Evolutionary conservation across 2,888 invertebrate genomes (phyloP), one percentile per base, ranked within the genome.

Genomic region (Seira sanloemensis): DNA sequence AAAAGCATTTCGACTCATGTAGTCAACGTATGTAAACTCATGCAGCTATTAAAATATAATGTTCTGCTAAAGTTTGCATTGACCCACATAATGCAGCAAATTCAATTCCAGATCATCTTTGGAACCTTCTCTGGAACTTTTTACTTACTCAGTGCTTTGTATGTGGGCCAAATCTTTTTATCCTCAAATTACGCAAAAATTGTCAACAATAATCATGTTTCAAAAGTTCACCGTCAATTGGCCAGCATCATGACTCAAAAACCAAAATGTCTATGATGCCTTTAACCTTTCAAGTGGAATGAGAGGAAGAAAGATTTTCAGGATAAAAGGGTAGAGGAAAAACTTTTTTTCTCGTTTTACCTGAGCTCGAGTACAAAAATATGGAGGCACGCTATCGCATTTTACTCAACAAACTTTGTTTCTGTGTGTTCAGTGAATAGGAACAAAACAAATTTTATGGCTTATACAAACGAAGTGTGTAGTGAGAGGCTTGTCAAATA

Each of bases 221-320:
- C 83, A 83, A 83, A 83, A 83, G 83, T 83, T 83, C 83, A 83
- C 83, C 83, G 83, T 83, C 83, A 83, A 83, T 78, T 73, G 83
- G 83, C 83, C 83, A 79, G 84, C 84, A 84, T 84, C 84, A 80
- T 74, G 79, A 79, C 76, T 84, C 84, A 84, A 84, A 84, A 84
- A 72, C 76, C 84, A 84, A 84, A 84, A 76, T 68, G 73, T 78
- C 71, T 80, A 24, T 78, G 83, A 84, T 76, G 80, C 66, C 76
- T 75, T 12, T n/a, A n/a, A n/a, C n/a, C n/a, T n/a, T 18, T 26
- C 23, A n/a, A 21, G 68, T 37, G 58, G 9, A 77, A 24, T 62
- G 50, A 27, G 27, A 62, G 46, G 62, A 68, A 65, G 65, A 54
- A 12, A 66, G 58, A 66, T 73, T 67, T 79, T 73, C 21, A 27